Evolutionary conservation across 2,888 invertebrate genomes (phyloP).

Genomic region (Trachelus iudaicus): DNA sequence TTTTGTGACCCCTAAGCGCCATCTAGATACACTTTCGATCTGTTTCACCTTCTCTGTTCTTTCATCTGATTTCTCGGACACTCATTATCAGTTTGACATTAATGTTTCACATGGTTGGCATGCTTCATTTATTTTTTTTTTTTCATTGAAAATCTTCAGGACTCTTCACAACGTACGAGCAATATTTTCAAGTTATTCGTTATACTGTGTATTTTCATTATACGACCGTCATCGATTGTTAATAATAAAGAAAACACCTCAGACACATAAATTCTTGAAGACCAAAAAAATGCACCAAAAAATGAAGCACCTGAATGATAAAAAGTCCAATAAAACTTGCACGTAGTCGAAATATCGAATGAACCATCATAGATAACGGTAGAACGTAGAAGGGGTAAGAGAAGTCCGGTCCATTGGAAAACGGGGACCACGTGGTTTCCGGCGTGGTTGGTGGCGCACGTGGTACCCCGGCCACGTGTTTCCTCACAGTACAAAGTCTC

Average conservation of each 20-base stretch:
- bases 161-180: background rate
- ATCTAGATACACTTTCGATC: slow-evolving; percentile 7
- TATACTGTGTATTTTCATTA: background rate
- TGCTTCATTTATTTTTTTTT: background rate
- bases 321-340: background rate
- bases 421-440: slow-evolving; percentile 5
- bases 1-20: slow-evolving; percentile 19
- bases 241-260: background rate
- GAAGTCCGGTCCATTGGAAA: background rate
- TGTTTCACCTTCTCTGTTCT: background rate
- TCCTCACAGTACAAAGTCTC: background rate
- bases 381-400: background rate
- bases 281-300: background rate
- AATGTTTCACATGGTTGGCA: background rate
- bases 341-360: background rate
- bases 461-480: slow-evolving; percentile 16
- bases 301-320: background rate
- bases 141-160: background rate
- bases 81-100: background rate
- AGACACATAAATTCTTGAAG: background rate
- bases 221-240: background rate
- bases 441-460: slow-evolving; percentile 14
- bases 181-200: background rate
- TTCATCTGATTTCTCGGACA: background rate
- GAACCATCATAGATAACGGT: background rate